Base-by-base conservation (phyloP, 2,888 invertebrate species). In the Anoplius nigerrimus region DNA sequence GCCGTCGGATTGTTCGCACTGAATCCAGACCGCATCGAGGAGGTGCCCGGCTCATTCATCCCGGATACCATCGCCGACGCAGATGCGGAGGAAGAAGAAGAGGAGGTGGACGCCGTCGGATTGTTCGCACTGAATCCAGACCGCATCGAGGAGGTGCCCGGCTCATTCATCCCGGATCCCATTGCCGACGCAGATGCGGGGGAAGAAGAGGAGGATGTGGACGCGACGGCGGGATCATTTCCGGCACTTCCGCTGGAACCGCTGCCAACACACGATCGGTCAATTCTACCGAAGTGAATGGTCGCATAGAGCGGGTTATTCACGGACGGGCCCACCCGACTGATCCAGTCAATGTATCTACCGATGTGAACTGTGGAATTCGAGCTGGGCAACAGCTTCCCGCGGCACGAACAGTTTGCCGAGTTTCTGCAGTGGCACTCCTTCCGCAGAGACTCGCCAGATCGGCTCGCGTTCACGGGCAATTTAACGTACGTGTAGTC, bases 301-400 rank as follows among this genome's bases (percentile, higher is more conserved):
- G 83, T 84, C 0, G 86, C 83, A 66, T 87, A 87, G 5, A 87
- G 55, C 2, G 87, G 86, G 77, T 87, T 87, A 56, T 85, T 87
- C 43, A 86, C 86, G 8, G 83, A 78, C 15, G 82, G 78, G 5
- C 79, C 81, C 4, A 78, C 69, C 20, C 85, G 75, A 55, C 80
- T 82, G 22, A 84, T 78, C 69, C 79, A 74, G 61, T 84, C 83
- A 4, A 82, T 63, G 1, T 82, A 80, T 64, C 86, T 79, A 16
- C 84, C 85, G 52, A 87, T 79, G 22, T 86, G 86, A 46, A 82
- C 84, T 2, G 86, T 78, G n/a, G 84, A 84, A 69, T 84, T 87
- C 13, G 84, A 81, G 52, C 78, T 82, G 0, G 86, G 78, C n/a
- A 84, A 69, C 6, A 79, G 66, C 57, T 83, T 83, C 11, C 66